These are phyloP conservation scores for Rousettus leschenaultii DNA, from an alignment of 2,113 vertebrate genomes.

Conservation along the genomic window DNA sequence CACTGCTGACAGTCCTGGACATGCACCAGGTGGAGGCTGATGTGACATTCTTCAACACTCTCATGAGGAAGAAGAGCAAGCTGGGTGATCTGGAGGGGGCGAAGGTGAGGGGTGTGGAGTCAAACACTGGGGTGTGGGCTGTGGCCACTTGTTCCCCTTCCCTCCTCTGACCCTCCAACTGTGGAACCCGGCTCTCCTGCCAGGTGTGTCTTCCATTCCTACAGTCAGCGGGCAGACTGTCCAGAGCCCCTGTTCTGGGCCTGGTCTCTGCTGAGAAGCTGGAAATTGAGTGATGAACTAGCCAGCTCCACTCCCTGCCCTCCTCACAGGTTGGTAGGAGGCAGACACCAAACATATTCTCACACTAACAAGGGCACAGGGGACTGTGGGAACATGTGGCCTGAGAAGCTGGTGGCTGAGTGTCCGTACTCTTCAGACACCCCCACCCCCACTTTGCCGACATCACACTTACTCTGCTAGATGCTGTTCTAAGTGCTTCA, in stretches of 20 bases:
- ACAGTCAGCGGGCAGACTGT: rapidly evolving
- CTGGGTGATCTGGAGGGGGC: conserved; percentile 86
- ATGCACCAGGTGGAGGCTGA: conserved; percentile 85
- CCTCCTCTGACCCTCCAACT: background rate
- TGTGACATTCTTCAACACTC: conserved; percentile 90
- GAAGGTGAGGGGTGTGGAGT: conserved; percentile 82
- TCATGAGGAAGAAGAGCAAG: conserved; percentile 88
- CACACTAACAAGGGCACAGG: too few species aligned
- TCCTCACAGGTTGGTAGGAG: background rate
- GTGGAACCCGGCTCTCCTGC: background rate
- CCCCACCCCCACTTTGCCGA: background rate
- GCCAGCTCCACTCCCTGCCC: background rate
- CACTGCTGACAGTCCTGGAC: conserved; percentile 84
- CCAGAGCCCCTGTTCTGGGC: background rate
- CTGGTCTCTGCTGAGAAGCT: background rate
- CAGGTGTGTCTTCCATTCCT: rapidly evolving
- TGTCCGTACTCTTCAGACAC: background rate
- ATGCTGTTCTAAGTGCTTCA: background rate
- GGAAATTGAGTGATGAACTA: background rate
- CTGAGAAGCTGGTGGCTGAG: background rate
- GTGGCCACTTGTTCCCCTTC: too few species aligned
- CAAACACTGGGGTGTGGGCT: background rate
- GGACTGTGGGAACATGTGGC: background rate
- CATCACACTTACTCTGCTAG: background rate
- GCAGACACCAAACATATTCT: background rate